Conservation (phyloP, 2,888 invertebrate genomes). For the Melipona beecheii region DNA sequence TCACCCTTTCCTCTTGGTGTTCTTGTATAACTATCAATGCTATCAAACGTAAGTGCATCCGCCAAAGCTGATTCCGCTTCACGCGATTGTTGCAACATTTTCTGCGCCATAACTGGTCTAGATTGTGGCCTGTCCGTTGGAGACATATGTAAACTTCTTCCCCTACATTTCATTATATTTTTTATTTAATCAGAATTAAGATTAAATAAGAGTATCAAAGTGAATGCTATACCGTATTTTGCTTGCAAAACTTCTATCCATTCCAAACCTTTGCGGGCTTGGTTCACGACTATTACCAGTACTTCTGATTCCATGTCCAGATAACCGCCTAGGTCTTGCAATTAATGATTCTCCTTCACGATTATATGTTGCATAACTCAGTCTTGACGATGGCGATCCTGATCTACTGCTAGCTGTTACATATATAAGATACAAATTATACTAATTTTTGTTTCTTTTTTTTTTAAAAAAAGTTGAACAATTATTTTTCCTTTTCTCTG, state of each 20-base stretch:
- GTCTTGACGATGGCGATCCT: slow-evolving; percentile 95
- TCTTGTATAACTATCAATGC: slow-evolving; percentile 79
- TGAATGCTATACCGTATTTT: slow-evolving; percentile 75
- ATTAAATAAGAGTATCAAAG: background rate
- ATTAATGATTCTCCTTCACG: slow-evolving; percentile 85
- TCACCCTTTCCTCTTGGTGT: slow-evolving; percentile 85
- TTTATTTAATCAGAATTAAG: background rate
- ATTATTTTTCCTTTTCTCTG: background rate
- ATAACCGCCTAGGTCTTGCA: slow-evolving; percentile 87
- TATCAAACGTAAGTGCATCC: slow-evolving; percentile 87
- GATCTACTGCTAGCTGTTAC: slow-evolving; percentile 95
- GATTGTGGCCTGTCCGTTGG: slow-evolving; percentile 86
- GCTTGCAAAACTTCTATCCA: slow-evolving; percentile 78
- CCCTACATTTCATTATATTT: slow-evolving; percentile 63
- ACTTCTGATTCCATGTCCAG: slow-evolving; percentile 85
- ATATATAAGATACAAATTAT: slow-evolving; percentile 10
- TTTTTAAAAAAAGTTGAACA: background rate
- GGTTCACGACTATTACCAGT: slow-evolving; percentile 84
- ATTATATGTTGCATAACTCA: slow-evolving; percentile 89
- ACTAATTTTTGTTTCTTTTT: background rate
- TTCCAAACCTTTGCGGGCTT: slow-evolving; percentile 84
- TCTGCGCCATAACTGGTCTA: slow-evolving; percentile 90
- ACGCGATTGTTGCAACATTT: slow-evolving; percentile 93
- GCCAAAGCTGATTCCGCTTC: slow-evolving; percentile 94
- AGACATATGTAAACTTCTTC: slow-evolving; percentile 80